phyloP scores from a whole-genome alignment of 2,797 vertebrate genomes.

The Poecilia wingei region DNA sequence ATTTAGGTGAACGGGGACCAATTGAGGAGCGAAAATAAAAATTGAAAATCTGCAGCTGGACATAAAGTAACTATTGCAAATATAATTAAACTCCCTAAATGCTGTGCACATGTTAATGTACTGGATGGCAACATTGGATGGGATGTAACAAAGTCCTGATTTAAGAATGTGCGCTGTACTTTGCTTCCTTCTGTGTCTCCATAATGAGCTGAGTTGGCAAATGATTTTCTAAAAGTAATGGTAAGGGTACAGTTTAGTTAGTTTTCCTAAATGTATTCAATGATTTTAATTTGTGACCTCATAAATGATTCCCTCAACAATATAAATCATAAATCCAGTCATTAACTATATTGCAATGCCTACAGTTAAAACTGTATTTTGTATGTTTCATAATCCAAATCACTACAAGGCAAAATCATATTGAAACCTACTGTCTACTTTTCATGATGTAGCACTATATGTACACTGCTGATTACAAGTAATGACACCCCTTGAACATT shows the following conservation, averaged over 20 bases:
- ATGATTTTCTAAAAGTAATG: neutral
- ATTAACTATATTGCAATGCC: neutral
- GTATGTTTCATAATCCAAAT: neutral
- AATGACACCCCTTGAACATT: neutral
- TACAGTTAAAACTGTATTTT: neutral
- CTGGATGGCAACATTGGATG: neutral
- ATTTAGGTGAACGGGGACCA: slow-evolving; percentile 15
- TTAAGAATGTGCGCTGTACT: neutral
- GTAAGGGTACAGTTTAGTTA: neutral
- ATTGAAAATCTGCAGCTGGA: neutral
- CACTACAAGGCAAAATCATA: neutral
- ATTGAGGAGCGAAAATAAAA: slow-evolving; percentile 1
- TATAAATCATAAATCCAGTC: neutral
- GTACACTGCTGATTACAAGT: neutral
- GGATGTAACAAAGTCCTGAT: neutral
- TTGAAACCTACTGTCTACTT: neutral
- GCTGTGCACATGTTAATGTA: neutral
- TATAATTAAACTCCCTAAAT: slow-evolving; percentile 1
- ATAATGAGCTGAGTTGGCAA: neutral
- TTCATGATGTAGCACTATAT: neutral
- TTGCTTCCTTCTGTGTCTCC: neutral
- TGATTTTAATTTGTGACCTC: neutral
- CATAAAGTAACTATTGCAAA: neutral
- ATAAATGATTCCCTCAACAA: neutral
- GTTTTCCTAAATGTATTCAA: neutral